These are phyloP conservation scores for Fragum whitleyi DNA, from an alignment of 2,888 invertebrate genomes.

Conservation along the genomic window DNA sequence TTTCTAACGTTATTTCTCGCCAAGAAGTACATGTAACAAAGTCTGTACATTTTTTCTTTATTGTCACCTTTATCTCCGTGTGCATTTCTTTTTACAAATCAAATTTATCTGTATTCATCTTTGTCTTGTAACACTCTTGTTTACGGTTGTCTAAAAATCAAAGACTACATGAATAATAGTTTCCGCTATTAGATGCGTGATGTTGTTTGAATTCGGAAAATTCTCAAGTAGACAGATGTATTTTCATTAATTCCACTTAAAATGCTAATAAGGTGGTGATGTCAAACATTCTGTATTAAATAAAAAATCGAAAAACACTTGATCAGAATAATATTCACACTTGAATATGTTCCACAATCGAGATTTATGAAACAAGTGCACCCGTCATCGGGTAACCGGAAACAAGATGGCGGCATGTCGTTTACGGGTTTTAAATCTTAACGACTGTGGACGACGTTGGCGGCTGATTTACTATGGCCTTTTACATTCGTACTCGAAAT, in stretches of 20 bases:
- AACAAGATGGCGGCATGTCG: constrained; percentile 11
- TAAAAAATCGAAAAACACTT: constrained; percentile 24
- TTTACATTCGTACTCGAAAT: neutral
- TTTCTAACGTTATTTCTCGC: too few relatives aligned
- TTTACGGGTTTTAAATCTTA: constrained; percentile 3
- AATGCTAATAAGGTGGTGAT: constrained; percentile 27
- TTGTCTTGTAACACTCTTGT: too few relatives aligned
- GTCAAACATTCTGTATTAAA: constrained; percentile 23
- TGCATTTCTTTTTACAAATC: too few relatives aligned
- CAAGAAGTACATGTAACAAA: too few relatives aligned
- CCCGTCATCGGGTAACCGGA: constrained; percentile 18
- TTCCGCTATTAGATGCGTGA: neutral
- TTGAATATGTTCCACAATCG: constrained; percentile 20
- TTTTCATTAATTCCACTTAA: constrained; percentile 31
- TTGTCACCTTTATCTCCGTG: too few relatives aligned
- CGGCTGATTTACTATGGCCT: neutral
- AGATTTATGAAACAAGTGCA: constrained; percentile 29
- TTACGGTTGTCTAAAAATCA: too few relatives aligned
- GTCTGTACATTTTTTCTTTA: too few relatives aligned
- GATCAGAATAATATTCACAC: constrained; percentile 19
- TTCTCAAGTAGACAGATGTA: constrained; percentile 36
- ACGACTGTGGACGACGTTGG: neutral
- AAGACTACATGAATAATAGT: neutral
- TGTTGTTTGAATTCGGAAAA: neutral
- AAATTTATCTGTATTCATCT: too few relatives aligned